Percentiles rank a stretch among this genome's conserved stretches.
These are phyloP conservation scores for Carcinoscorpius rotundicauda DNA, from an alignment of 1,140 invertebrate genomes.

Conservation along the genomic window DNA sequence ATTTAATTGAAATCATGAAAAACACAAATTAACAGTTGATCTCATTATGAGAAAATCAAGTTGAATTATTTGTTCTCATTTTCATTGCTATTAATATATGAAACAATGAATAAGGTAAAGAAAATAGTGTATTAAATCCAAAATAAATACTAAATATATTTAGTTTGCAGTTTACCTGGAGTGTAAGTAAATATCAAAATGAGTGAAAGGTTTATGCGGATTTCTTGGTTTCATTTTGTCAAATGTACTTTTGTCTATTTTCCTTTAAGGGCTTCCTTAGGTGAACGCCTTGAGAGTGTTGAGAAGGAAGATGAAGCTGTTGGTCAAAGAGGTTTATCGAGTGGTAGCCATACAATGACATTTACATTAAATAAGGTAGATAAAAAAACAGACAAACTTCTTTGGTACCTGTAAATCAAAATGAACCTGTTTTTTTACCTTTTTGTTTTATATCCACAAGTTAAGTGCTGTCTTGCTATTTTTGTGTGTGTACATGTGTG, in stretches of 20 bases:
- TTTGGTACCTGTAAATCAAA: no score
- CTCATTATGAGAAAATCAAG: conserved; percentile 38
- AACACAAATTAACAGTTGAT: conserved; percentile 31
- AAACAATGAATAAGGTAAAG: neutral
- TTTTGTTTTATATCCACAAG: no score
- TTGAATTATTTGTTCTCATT: conserved; percentile 16
- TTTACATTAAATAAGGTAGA: no score
- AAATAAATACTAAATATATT: conserved; percentile 6
- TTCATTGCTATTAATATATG: conserved; percentile 1
- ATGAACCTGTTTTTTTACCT: no score
- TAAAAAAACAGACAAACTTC: no score
- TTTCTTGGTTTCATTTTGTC: neutral
- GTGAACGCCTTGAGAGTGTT: no score
- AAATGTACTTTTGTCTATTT: neutral
- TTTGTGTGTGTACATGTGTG: no score
- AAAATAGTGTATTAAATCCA: neutral
- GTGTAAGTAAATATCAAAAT: conserved; percentile 36
- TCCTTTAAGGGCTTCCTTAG: conserved; percentile 4
- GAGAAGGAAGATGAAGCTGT: no score
- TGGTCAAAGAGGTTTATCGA: no score
- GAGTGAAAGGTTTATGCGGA: neutral
- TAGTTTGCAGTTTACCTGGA: conserved; percentile 28
- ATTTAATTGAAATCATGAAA: conserved; percentile 36
- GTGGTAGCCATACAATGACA: no score
- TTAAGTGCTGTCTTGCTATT: no score